Percentiles rank a stretch among this genome's conserved stretches.
These are phyloP conservation scores for Pelvicachromis taeniatus DNA, from an alignment of 2,113 vertebrate genomes.

Conservation along the genomic window DNA sequence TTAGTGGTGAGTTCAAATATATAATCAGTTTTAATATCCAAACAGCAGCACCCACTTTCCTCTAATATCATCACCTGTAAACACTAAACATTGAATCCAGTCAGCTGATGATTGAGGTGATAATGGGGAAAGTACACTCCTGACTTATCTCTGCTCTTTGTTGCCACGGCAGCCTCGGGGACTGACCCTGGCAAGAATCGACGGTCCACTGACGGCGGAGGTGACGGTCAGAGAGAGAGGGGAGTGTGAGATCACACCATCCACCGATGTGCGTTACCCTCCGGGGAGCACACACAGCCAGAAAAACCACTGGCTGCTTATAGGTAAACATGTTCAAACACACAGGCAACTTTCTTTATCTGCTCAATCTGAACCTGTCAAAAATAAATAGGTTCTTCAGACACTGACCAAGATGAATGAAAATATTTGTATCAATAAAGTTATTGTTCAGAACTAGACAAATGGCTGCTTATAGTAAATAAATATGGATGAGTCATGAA, in stretches of 20 bases:
- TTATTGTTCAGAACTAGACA: background rate
- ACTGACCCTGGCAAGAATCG: constrained; percentile 80
- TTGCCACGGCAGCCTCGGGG: constrained; percentile 80
- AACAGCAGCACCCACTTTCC: background rate
- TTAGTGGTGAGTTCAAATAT: constrained; percentile 75
- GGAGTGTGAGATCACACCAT: constrained; percentile 88
- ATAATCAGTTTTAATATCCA: background rate
- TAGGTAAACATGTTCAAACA: constrained; percentile 71
- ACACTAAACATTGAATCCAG: background rate
- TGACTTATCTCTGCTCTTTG: background rate
- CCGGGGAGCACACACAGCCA: constrained; percentile 78
- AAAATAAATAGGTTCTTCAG: background rate
- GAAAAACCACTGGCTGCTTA: constrained; percentile 92
- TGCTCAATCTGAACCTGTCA: background rate
- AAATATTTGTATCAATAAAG: background rate
- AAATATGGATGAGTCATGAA: background rate
- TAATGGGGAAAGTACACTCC: background rate
- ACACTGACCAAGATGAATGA: background rate
- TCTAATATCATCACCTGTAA: background rate
- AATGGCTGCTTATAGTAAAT: background rate
- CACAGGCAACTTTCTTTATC: background rate
- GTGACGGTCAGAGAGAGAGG: constrained; percentile 85
- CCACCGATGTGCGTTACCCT: constrained; percentile 87
- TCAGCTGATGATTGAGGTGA: background rate
- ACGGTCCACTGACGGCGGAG: constrained; percentile 84